Evolutionary conservation across 2,797 vertebrate species (phyloP).

Genomic region (Chlorospingus flavigularis): DNA sequence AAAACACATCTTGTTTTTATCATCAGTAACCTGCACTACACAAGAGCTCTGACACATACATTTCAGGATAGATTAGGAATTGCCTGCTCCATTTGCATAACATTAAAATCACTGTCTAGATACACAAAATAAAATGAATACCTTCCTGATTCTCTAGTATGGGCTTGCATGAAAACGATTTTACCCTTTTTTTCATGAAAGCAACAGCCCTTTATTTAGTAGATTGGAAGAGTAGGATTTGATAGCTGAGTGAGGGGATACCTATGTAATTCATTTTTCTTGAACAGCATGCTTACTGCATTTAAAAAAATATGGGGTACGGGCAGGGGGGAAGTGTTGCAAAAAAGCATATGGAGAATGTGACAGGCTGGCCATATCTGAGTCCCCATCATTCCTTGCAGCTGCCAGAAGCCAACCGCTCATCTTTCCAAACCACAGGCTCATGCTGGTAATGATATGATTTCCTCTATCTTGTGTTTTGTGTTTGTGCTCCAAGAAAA

Average conservation of each 20-base stretch:
- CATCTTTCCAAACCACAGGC: slow-evolving; percentile 73
- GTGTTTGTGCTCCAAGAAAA: slow-evolving; percentile 4
- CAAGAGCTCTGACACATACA: slow-evolving; percentile 67
- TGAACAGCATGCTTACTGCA: neutral
- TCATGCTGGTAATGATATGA: slow-evolving; percentile 55
- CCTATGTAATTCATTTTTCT: slow-evolving; percentile 15
- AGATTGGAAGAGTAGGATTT: slow-evolving; percentile 25
- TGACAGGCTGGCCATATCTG: slow-evolving; percentile 7
- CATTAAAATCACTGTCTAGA: slow-evolving; percentile 74
- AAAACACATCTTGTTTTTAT: slow-evolving; percentile 74
- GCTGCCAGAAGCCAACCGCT: slow-evolving; percentile 70
- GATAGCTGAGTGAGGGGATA: neutral
- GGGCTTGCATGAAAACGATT: slow-evolving; percentile 37
- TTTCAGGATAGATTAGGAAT: slow-evolving; percentile 75
- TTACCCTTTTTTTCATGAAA: neutral
- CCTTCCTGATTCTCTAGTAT: slow-evolving; percentile 49
- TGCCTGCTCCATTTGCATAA: slow-evolving; percentile 71
- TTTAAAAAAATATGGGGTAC: neutral
- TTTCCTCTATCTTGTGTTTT: slow-evolving; percentile 57
- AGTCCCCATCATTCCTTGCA: slow-evolving; percentile 73
- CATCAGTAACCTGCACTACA: slow-evolving; percentile 71
- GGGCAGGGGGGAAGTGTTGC: neutral
- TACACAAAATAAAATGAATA: slow-evolving; percentile 67
- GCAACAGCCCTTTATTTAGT: neutral
- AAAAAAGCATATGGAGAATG: slow-evolving; percentile 18